Percentiles rank a stretch among this genome's conserved stretches.
Conservation (phyloP, 2,888 invertebrate species). For the Imbricaverruca yamaguchii region DNA sequence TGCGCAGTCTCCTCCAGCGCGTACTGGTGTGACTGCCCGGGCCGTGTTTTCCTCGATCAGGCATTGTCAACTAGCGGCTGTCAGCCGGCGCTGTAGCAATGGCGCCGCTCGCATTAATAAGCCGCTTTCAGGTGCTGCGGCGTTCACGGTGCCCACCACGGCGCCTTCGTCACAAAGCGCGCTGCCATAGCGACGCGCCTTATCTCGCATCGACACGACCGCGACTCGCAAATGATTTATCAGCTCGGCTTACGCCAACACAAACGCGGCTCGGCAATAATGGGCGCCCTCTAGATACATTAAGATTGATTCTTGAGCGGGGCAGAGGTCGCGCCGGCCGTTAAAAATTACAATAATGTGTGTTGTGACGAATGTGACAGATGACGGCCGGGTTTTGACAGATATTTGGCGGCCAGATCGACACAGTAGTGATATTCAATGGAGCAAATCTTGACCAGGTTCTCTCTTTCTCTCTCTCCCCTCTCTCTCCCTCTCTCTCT, state of each 20-base stretch:
- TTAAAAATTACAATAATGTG: conserved; percentile 7
- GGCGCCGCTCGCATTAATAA: conserved; percentile 17
- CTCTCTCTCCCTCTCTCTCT: background rate
- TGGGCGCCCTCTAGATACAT: conserved; percentile 15
- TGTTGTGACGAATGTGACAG: conserved; percentile 6
- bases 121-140: conserved; percentile 16
- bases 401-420: background rate
- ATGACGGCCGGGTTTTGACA: background rate
- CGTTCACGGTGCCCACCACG: background rate
- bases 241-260: conserved; percentile 17
- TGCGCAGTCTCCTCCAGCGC: too few relatives aligned
- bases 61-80: background rate
- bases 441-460: too few relatives aligned
- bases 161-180: background rate
- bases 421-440: too few relatives aligned
- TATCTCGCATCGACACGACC: conserved; percentile 7
- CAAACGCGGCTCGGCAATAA: background rate
- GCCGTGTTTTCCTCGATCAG: too few relatives aligned
- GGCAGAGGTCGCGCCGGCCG: background rate
- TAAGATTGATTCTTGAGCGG: conserved; percentile 21
- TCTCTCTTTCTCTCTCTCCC: conserved; percentile 5
- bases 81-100: background rate
- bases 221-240: background rate
- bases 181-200: background rate
- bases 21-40: too few relatives aligned